These are phyloP conservation scores for Hyposoter dolosus DNA, from an alignment of 2,888 invertebrate genomes.

Conservation along the genomic window DNA sequence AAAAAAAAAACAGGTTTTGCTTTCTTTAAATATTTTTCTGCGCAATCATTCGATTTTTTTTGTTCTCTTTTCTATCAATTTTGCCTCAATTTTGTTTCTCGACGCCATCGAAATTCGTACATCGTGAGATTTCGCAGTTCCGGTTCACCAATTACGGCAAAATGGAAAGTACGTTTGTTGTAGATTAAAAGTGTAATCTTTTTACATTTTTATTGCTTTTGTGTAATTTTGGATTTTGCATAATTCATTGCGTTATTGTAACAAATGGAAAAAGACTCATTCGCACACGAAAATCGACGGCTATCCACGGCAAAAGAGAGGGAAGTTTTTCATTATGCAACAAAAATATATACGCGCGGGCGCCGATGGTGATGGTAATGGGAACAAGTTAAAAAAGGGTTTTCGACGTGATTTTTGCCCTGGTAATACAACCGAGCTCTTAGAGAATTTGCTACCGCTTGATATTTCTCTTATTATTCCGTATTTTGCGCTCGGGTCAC, in stretches of 20 bases:
- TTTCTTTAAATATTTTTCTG: neutral
- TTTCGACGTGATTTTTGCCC: slow-evolving; percentile 76
- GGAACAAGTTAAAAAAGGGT: slow-evolving; percentile 2
- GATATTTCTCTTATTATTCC: slow-evolving; percentile 79
- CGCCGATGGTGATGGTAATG: neutral
- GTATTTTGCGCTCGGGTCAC: slow-evolving; percentile 83
- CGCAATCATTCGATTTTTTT: neutral
- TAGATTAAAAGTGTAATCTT: neutral
- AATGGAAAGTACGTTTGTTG: neutral
- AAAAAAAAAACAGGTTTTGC: neutral
- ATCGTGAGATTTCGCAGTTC: neutral
- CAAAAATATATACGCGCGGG: slow-evolving; percentile 63
- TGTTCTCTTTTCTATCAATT: neutral
- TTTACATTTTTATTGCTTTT: neutral
- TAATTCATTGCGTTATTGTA: neutral
- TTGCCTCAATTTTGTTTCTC: neutral
- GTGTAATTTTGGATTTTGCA: neutral
- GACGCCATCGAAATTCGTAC: neutral
- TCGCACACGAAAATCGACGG: slow-evolving; percentile 51
- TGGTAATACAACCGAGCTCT: slow-evolving; percentile 6
- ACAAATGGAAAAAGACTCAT: slow-evolving; percentile 11
- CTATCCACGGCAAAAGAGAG: slow-evolving; percentile 36
- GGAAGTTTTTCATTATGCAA: slow-evolving; percentile 68
- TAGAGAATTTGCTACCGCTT: slow-evolving; percentile 65
- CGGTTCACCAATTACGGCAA: neutral